Evolutionary conservation across 2,113 vertebrate genomes (phyloP), one percentile per base, ranked within the genome.

Genomic region (Poeciliopsis turrubarensis): DNA sequence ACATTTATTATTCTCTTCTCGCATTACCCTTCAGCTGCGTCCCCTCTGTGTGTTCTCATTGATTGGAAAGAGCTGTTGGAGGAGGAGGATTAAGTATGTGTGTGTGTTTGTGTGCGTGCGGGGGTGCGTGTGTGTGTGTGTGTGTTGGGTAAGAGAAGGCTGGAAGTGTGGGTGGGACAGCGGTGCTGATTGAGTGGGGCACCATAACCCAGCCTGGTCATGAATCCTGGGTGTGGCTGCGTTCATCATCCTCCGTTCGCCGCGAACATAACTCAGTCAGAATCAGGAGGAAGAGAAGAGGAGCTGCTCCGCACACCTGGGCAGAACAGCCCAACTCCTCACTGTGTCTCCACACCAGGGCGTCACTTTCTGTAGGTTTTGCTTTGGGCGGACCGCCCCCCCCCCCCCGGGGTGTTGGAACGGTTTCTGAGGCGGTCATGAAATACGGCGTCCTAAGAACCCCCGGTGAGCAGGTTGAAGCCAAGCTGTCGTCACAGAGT

Each of bases 21-120:
- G 82, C 84, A 88, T 89, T 93, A 91, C 93, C 92, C 94, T 93
- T 92, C 87, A 91, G 83, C 83, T 68, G 51, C 39, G 78, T 70
- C 67, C 31, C 66, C 74, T 76, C 68, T 70, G 41, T 69, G 84
- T 69, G 83, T 86, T 66, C 72, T 75, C 83, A 92, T 93, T 89
- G 90, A 93, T 94, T 89, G 32, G 74, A 86, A 32, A 63, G 71
- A 30, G 73, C 27, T 11, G 27, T 47, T 26, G 26, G 44, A 68
- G 9, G 72, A 37, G 9, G 72, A 37, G 68, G 65, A 67, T 17
- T 25, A 41, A 61, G 60, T 62, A 68, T 54, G 64, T 77, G 68
- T 63, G 54, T 54, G 67, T 19, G 41, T 61, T 44, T 60, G 69
- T 57, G 60, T 63, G 70, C 12, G 44, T 61, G 44, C 51, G 60